Percentiles rank a stretch among this genome's conserved stretches.
Evolutionary conservation across 2,113 vertebrate species (phyloP).

Genomic region (Ceyx cyanopectus): DNA sequence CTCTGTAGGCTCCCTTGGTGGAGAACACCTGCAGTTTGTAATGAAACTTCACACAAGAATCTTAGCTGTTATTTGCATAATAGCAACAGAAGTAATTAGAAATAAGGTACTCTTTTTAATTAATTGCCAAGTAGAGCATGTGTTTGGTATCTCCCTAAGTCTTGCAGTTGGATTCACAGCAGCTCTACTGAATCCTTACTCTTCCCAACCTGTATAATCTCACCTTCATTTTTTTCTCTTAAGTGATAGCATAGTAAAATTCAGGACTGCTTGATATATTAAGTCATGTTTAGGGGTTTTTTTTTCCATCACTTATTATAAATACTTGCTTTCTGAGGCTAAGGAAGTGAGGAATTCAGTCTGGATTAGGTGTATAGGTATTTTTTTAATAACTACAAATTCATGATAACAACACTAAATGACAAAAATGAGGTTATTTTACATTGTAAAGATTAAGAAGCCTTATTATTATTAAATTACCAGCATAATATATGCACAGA

Average conservation of each 20-base stretch:
- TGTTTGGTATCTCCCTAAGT: neutral
- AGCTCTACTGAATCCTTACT: neutral
- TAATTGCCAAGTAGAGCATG: neutral
- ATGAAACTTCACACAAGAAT: neutral
- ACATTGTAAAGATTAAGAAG: neutral
- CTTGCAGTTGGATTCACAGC: neutral
- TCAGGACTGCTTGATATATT: neutral
- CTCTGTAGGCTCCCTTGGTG: neutral
- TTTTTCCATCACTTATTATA: neutral
- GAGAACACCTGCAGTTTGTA: neutral
- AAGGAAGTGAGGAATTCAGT: neutral
- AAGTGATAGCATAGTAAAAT: neutral
- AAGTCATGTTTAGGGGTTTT: accelerated
- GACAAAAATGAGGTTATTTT: neutral
- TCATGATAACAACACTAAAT: neutral
- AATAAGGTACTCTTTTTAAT: neutral
- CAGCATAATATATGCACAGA: neutral
- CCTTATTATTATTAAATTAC: neutral
- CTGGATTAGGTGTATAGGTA: neutral
- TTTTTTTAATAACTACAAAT: neutral
- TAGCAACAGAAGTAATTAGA: neutral
- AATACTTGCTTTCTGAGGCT: neutral
- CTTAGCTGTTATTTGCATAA: neutral
- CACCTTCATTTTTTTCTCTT: neutral
- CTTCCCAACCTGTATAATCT: neutral